These are phyloP conservation scores for Oryzias sinensis DNA, from an alignment of 2,797 vertebrate genomes.

Conservation along the genomic window DNA sequence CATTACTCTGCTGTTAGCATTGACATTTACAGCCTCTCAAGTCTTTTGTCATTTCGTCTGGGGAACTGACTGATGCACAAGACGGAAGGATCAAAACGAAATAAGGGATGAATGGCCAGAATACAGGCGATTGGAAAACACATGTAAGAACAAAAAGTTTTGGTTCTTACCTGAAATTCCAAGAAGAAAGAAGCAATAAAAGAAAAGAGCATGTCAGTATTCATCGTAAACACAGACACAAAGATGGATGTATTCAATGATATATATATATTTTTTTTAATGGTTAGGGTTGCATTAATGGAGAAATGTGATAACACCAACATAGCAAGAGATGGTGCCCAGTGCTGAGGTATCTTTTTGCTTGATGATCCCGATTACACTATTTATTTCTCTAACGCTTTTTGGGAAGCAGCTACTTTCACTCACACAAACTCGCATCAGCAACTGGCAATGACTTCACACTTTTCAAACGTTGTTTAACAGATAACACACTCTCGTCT, in stretches of 20 bases:
- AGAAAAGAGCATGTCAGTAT: constrained; percentile 30
- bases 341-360: constrained; percentile 17
- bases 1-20: constrained; percentile 63
- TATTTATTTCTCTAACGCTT: constrained; percentile 1
- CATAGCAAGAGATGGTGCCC: constrained; percentile 37
- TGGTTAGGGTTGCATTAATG: constrained; percentile 27
- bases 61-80: constrained; percentile 14
- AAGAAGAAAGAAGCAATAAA: constrained; percentile 18
- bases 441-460: constrained; percentile 23
- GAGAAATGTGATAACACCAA: constrained; percentile 29
- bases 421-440: constrained; percentile 12
- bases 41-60: constrained; percentile 26
- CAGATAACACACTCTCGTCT: constrained; percentile 28
- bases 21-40: constrained; percentile 48
- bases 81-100: constrained; percentile 1
- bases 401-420: constrained; percentile 14
- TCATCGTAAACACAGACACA: constrained; percentile 6
- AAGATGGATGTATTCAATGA: not conserved
- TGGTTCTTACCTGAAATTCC: constrained; percentile 65
- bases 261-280: constrained; percentile 21
- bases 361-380: constrained; percentile 6
- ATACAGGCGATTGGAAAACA: not conserved
- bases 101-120: not conserved
- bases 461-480: constrained; percentile 38
- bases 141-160: constrained; percentile 2